phyloP scores from a whole-genome alignment of 1,140 invertebrate genomes.

The Achatina immaculata region DNA sequence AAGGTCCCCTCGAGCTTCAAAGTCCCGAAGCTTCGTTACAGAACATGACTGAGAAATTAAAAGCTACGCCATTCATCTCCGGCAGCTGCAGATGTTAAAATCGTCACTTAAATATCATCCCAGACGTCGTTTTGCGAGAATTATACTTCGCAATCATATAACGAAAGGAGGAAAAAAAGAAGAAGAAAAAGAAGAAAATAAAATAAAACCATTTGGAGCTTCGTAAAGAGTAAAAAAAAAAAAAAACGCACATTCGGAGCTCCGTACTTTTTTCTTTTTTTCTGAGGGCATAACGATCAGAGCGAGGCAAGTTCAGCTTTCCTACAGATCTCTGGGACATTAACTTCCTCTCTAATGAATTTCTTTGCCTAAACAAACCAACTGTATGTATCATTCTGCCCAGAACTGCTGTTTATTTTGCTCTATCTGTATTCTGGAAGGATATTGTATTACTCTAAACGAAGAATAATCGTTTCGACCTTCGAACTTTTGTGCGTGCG shows the following conservation, averaged over 20 bases:
- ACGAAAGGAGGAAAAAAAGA: too few species aligned
- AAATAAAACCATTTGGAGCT: too few species aligned
- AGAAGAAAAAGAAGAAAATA: too few species aligned
- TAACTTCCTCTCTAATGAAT: background rate
- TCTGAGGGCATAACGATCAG: too few species aligned
- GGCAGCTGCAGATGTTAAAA: background rate
- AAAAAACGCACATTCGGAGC: too few species aligned
- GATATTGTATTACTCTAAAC: slow-evolving; percentile 1
- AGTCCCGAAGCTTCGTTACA: too few species aligned
- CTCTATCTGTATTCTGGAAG: background rate
- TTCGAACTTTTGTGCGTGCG: too few species aligned
- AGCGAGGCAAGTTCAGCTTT: too few species aligned
- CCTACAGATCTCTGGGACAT: background rate
- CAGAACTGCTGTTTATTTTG: background rate
- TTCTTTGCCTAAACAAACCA: background rate
- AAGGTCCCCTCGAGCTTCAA: too few species aligned
- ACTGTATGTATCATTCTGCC: background rate
- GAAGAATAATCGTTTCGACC: background rate
- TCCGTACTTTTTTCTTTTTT: too few species aligned
- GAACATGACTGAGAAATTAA: too few species aligned
- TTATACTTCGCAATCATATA: background rate
- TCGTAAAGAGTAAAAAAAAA: too few species aligned
- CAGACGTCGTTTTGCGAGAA: background rate
- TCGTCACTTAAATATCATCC: background rate
- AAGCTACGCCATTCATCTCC: background rate